Evolutionary conservation across 1,140 invertebrate genomes (phyloP).

Genomic region (Bicyclus anynana): DNA sequence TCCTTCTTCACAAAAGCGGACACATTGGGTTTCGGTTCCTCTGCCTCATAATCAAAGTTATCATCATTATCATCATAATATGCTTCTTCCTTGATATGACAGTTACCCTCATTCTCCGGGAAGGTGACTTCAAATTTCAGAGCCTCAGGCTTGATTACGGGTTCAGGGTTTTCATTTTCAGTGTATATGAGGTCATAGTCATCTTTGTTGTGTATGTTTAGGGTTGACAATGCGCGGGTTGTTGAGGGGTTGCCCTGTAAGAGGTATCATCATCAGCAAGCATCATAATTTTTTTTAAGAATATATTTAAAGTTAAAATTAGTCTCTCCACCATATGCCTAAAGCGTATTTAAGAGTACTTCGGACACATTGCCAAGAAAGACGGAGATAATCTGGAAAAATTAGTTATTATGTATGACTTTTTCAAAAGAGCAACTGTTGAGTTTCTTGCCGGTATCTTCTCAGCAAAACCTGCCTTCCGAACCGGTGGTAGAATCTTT

Average conservation of each 20-base stretch:
- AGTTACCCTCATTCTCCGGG: background rate
- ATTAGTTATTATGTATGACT: too few species aligned
- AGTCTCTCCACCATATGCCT: too few species aligned
- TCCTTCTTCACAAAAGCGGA: constrained; percentile 2
- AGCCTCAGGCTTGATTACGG: background rate
- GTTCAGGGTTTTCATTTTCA: background rate
- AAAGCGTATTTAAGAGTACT: too few species aligned
- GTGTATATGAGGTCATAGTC: background rate
- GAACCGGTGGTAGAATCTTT: too few species aligned
- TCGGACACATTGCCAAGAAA: too few species aligned
- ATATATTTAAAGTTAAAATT: too few species aligned
- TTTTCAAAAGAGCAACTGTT: too few species aligned
- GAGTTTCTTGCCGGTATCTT: too few species aligned
- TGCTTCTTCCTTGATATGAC: background rate
- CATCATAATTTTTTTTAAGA: too few species aligned
- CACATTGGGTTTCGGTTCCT: constrained; percentile 6
- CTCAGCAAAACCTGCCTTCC: too few species aligned
- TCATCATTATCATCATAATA: constrained; percentile 2
- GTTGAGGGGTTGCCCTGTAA: background rate
- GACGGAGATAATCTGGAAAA: too few species aligned
- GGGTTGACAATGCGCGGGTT: background rate
- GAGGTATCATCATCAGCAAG: too few species aligned
- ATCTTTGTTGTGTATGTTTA: background rate
- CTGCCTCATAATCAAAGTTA: background rate
- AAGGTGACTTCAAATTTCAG: background rate